Percentiles rank a stretch among this genome's conserved stretches.
Evolutionary conservation across 2,888 invertebrate species (phyloP).

Genomic region (Luperina testacea): DNA sequence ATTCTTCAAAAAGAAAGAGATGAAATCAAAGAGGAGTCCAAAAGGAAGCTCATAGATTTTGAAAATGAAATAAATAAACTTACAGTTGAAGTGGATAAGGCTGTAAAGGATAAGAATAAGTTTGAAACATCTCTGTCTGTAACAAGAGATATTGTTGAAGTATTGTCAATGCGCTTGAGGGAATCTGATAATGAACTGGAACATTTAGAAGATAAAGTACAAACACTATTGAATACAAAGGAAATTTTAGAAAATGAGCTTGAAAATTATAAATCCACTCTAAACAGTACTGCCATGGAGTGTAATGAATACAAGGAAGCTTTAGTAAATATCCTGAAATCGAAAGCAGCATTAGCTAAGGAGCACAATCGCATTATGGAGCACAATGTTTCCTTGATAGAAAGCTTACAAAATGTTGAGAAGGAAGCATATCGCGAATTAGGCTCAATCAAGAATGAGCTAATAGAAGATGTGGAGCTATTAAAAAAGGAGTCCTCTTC

Average conservation of each 20-base stretch:
- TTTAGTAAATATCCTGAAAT: slow-evolving; percentile 85
- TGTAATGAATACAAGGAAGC: slow-evolving; percentile 88
- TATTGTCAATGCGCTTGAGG: slow-evolving; percentile 89
- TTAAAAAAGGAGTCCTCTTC: slow-evolving; percentile 84
- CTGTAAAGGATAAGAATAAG: slow-evolving; percentile 87
- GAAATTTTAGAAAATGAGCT: slow-evolving; percentile 82
- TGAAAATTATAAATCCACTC: slow-evolving; percentile 77
- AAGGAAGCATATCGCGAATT: slow-evolving; percentile 87
- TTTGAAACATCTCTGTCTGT: slow-evolving; percentile 91
- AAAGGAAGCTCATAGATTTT: slow-evolving; percentile 80
- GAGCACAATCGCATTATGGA: slow-evolving; percentile 88
- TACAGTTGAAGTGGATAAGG: slow-evolving; percentile 84
- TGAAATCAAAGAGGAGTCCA: slow-evolving; percentile 80
- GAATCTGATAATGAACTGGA: slow-evolving; percentile 91
- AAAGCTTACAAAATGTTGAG: slow-evolving; percentile 87
- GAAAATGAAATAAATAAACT: slow-evolving; percentile 86
- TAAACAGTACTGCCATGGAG: slow-evolving; percentile 82
- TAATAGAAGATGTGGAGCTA: slow-evolving; percentile 86
- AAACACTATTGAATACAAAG: slow-evolving; percentile 78
- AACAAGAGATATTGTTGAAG: slow-evolving; percentile 90
- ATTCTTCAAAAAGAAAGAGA: slow-evolving; percentile 78
- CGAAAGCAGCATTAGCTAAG: slow-evolving; percentile 85
- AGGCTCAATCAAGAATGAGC: slow-evolving; percentile 85
- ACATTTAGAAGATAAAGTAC: slow-evolving; percentile 85
- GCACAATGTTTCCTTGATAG: slow-evolving; percentile 86